These are phyloP conservation scores for Chymomyza procnemis DNA, from an alignment of 2,888 invertebrate species.

Conservation along the genomic window DNA sequence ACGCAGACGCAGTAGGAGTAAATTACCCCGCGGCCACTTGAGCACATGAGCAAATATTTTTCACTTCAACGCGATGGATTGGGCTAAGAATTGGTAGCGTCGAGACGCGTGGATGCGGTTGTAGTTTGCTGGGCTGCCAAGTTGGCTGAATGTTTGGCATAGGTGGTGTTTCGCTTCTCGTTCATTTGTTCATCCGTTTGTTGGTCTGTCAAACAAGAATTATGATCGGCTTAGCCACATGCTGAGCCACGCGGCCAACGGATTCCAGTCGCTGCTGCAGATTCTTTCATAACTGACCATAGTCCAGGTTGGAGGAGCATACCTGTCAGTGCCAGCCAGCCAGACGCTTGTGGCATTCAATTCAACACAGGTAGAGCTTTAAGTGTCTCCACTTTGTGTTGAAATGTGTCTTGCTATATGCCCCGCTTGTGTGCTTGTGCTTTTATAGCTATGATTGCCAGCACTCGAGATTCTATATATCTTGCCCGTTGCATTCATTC, in stretches of 20 bases:
- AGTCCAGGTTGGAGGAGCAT: slow-evolving; percentile 18
- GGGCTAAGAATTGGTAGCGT: background rate
- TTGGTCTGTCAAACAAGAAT: slow-evolving; percentile 77
- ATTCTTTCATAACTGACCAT: slow-evolving; percentile 15
- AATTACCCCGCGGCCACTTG: slow-evolving; percentile 70
- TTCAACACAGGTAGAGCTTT: slow-evolving; percentile 71
- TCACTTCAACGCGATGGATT: slow-evolving; percentile 26
- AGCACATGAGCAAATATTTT: slow-evolving; percentile 65
- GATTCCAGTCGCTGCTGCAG: slow-evolving; percentile 23
- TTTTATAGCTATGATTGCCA: background rate
- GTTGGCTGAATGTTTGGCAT: slow-evolving; percentile 40
- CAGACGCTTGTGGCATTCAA: background rate
- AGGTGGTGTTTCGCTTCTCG: slow-evolving; percentile 58
- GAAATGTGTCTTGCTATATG: slow-evolving; percentile 66
- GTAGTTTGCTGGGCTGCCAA: slow-evolving; percentile 27
- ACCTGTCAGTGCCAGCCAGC: background rate
- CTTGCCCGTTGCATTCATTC: slow-evolving; percentile 45
- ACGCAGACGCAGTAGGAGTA: slow-evolving; percentile 68
- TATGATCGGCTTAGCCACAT: slow-evolving; percentile 78
- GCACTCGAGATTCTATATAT: background rate
- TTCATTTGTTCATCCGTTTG: slow-evolving; percentile 72
- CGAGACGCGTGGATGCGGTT: slow-evolving; percentile 43
- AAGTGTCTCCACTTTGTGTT: slow-evolving; percentile 73
- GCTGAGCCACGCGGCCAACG: slow-evolving; percentile 65
- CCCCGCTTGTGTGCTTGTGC: slow-evolving; percentile 6